These are phyloP conservation scores for Gadopsis marmoratus DNA, from an alignment of 2,797 vertebrate genomes.

Conservation along the genomic window DNA sequence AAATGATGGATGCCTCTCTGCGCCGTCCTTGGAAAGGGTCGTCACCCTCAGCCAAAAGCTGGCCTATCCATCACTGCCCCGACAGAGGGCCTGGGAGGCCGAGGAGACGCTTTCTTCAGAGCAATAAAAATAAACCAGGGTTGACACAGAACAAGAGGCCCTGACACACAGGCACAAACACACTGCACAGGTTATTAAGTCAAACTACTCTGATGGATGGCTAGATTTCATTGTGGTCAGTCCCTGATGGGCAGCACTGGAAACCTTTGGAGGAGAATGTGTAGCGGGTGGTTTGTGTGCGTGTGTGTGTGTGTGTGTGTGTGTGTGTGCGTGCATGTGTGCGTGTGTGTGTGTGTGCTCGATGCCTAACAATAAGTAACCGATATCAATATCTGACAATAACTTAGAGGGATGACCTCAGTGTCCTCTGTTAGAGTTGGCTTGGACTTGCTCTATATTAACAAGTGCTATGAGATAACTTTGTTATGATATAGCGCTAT, in stretches of 20 bases:
- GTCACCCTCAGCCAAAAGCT: conserved; percentile 12
- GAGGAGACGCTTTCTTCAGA: conserved; percentile 19
- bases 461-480: no score
- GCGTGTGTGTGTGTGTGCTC: neutral
- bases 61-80: conserved; percentile 13
- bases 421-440: conserved; percentile 30
- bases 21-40: conserved; percentile 36
- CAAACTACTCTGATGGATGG: conserved; percentile 45
- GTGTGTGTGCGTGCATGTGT: conserved; percentile 1
- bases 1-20: conserved; percentile 42
- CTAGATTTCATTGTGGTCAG: conserved; percentile 15
- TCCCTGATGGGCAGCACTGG: conserved; percentile 14
- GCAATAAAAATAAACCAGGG: conserved; percentile 43
- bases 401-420: conserved; percentile 19
- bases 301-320: neutral
- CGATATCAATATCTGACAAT: conserved; percentile 26
- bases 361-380: neutral
- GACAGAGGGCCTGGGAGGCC: conserved; percentile 23
- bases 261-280: neutral
- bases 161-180: conserved; percentile 35
- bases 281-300: neutral
- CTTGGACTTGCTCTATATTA: no score
- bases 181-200: conserved; percentile 43
- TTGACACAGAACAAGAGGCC: conserved; percentile 42
- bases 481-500: no score